phyloP scores from a whole-genome alignment of 2,888 invertebrate species.

The Carabus problematicus region DNA sequence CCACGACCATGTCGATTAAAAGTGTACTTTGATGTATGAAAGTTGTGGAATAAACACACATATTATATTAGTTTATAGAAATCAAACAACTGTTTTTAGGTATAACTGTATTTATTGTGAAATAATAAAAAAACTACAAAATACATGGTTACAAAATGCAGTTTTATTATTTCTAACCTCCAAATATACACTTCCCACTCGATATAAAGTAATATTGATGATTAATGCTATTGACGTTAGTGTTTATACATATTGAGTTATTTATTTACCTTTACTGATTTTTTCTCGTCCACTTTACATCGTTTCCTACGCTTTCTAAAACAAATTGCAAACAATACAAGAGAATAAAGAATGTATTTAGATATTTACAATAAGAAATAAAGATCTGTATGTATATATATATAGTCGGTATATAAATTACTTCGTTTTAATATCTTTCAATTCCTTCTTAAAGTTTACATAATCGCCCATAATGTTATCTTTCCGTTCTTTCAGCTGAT shows the following conservation, averaged over 20 bases:
- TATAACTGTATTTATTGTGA: slow-evolving; percentile 22
- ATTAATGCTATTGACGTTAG: too few relatives aligned
- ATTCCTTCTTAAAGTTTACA: slow-evolving; percentile 62
- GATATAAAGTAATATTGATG: too few relatives aligned
- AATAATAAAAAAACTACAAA: slow-evolving; percentile 23
- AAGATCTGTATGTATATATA: neutral
- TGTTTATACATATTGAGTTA: slow-evolving; percentile 4
- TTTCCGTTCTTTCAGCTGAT: slow-evolving; percentile 51
- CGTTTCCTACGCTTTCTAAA: slow-evolving; percentile 13
- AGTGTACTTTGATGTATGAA: too few relatives aligned
- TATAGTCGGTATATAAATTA: slow-evolving; percentile 36
- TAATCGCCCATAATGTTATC: slow-evolving; percentile 64
- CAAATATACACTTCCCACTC: neutral
- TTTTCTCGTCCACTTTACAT: slow-evolving; percentile 8
- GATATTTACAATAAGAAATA: neutral
- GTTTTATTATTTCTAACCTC: slow-evolving; percentile 4
- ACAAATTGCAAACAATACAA: slow-evolving; percentile 14
- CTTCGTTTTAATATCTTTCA: slow-evolving; percentile 59
- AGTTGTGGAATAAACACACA: too few relatives aligned
- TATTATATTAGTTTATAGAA: neutral
- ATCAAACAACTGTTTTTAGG: slow-evolving; percentile 6
- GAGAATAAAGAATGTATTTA: neutral
- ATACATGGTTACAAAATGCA: slow-evolving; percentile 24
- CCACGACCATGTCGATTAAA: too few relatives aligned
- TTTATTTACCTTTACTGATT: slow-evolving; percentile 10